phyloP scores from a whole-genome alignment of 1,140 invertebrate genomes.

The Drosophila pandora region DNA sequence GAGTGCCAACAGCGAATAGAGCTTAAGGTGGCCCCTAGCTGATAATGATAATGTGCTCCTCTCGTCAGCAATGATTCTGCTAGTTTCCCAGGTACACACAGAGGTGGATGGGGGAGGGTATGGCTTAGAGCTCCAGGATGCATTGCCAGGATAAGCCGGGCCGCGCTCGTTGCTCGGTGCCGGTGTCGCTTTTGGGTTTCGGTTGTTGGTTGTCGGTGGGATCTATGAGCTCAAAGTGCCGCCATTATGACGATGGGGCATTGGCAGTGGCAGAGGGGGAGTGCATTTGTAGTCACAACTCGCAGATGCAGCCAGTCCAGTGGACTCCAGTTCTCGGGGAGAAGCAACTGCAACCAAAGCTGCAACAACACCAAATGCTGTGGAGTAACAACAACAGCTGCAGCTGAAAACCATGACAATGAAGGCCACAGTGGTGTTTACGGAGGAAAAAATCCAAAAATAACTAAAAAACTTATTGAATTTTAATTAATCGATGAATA shows the following conservation, averaged over 20 bases:
- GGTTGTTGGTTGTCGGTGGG: constrained; percentile 52
- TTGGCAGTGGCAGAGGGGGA: constrained; percentile 44
- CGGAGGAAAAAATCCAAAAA: background rate
- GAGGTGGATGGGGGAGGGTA: background rate
- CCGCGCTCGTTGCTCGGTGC: constrained; percentile 1
- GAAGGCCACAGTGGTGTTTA: constrained; percentile 25
- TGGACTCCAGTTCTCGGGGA: constrained; percentile 32
- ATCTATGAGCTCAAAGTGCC: constrained; percentile 73
- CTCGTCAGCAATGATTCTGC: constrained; percentile 43
- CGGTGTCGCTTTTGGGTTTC: background rate
- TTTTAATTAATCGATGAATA: too few relatives aligned
- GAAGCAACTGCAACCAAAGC: constrained; percentile 50
- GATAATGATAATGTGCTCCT: constrained; percentile 80
- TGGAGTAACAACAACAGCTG: constrained; percentile 58
- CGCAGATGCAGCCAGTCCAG: constrained; percentile 46
- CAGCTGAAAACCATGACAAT: constrained; percentile 39
- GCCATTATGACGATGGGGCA: constrained; percentile 64
- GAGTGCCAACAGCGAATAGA: constrained; percentile 62
- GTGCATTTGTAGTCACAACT: constrained; percentile 51
- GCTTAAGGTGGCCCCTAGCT: constrained; percentile 43
- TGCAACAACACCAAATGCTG: constrained; percentile 40
- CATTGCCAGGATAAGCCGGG: constrained; percentile 56
- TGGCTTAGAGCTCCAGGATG: constrained; percentile 26
- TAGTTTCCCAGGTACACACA: background rate
- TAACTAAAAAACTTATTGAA: too few relatives aligned